phyloP scores from a whole-genome alignment of 2,797 vertebrate species.

The Kryptopterus vitreolus region DNA sequence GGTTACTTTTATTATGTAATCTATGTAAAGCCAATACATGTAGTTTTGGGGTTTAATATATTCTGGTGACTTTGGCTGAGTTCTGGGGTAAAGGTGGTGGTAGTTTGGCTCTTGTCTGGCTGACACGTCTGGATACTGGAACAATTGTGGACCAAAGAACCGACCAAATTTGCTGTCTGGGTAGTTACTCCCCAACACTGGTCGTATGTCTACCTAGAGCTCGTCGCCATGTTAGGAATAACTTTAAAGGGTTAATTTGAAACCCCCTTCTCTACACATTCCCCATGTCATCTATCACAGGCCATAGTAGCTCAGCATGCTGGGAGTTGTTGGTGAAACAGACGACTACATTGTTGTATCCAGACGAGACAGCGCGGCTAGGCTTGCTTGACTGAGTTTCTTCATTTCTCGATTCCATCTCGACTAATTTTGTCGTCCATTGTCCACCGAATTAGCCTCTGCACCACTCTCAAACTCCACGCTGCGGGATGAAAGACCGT shows the following conservation, averaged over 20 bases:
- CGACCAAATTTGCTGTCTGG: too few relatives aligned
- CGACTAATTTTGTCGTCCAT: slow-evolving; percentile 18
- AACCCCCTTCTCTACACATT: not conserved
- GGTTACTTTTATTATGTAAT: too few relatives aligned
- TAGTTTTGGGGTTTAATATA: too few relatives aligned
- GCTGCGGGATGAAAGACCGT: slow-evolving; percentile 55
- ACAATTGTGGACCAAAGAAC: too few relatives aligned
- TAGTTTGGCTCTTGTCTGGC: too few relatives aligned
- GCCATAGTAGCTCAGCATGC: slow-evolving; percentile 46
- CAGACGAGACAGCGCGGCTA: slow-evolving; percentile 62
- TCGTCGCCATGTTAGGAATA: too few relatives aligned
- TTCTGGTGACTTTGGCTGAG: too few relatives aligned
- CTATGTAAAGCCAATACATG: too few relatives aligned
- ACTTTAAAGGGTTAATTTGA: not conserved
- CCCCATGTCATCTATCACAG: slow-evolving; percentile 65
- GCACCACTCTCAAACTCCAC: not conserved
- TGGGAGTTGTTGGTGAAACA: slow-evolving; percentile 56
- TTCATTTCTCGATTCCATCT: slow-evolving; percentile 25
- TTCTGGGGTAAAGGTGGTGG: too few relatives aligned
- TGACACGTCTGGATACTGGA: too few relatives aligned
- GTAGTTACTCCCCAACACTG: too few relatives aligned
- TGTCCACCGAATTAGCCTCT: slow-evolving; percentile 14
- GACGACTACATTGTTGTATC: slow-evolving; percentile 66
- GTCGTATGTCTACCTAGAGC: too few relatives aligned
- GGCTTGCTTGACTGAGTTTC: slow-evolving; percentile 45